These are phyloP conservation scores for Platygyra sinensis DNA, from an alignment of 64 coral and sea anemone genomes.

Conservation along the genomic window DNA sequence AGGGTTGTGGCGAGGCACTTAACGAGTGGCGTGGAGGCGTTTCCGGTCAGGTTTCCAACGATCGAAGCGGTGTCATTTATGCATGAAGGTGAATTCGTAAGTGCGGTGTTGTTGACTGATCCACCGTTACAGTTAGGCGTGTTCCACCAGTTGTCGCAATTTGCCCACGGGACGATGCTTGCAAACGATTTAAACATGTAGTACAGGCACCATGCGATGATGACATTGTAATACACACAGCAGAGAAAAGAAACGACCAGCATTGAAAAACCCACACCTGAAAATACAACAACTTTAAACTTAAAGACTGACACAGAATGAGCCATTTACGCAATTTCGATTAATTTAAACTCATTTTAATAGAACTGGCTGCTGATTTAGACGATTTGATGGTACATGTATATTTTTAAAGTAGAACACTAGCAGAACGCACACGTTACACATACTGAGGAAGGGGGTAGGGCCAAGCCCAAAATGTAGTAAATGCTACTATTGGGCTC, in stretches of 20 bases:
- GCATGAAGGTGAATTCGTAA: not conserved
- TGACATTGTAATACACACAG: conserved; percentile 98
- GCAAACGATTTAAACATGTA: conserved; percentile 92
- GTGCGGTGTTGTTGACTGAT: not conserved
- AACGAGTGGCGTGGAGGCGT: conserved; percentile 9
- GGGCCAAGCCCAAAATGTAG: too few species aligned
- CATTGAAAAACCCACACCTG: conserved; percentile 98
- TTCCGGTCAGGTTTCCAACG: conserved; percentile 1
- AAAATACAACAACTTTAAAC: not conserved
- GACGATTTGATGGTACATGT: too few species aligned
- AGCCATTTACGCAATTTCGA: too few species aligned
- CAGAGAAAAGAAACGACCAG: conserved; percentile 95
- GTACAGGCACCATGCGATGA: conserved; percentile 97
- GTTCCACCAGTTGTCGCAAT: conserved; percentile 95
- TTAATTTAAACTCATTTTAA: too few species aligned
- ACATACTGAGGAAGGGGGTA: too few species aligned
- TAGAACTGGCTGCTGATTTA: too few species aligned
- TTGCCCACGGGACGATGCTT: conserved; percentile 85
- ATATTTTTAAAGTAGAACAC: too few species aligned
- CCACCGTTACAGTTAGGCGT: conserved; percentile 56
- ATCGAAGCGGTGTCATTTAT: not conserved
- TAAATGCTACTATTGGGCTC: too few species aligned
- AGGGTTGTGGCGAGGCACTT: not conserved
- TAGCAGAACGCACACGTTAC: too few species aligned
- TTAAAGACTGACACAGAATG: too few species aligned